A percentile compares a stretch with the other conserved stretches of the same genome.
These are phyloP conservation scores for Ashinkailepas kermadecensis DNA, from an alignment of 2,888 invertebrate genomes.

Conservation along the genomic window DNA sequence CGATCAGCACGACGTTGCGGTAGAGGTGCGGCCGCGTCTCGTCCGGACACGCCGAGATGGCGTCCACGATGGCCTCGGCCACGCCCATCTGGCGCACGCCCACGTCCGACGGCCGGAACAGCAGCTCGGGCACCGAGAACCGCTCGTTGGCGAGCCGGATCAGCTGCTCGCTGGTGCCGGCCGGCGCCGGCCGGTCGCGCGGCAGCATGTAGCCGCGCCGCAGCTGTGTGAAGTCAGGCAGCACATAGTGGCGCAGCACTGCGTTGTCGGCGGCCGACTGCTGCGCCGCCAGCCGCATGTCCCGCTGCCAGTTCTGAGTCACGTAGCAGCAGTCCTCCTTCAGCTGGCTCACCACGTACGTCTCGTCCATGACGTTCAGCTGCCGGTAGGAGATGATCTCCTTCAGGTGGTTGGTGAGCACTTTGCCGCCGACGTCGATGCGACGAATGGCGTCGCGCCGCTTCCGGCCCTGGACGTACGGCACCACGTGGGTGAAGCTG, in stretches of 20 bases:
- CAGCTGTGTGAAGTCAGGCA: constrained; percentile 90
- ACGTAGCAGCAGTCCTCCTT: constrained; percentile 98
- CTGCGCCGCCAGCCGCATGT: constrained; percentile 61
- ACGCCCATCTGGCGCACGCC: constrained; percentile 88
- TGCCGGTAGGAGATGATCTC: constrained; percentile 92
- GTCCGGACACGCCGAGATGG: constrained; percentile 64
- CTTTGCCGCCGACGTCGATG: constrained; percentile 93
- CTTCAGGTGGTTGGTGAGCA: constrained; percentile 93
- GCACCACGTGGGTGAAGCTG: constrained; percentile 90
- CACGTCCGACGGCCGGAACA: constrained; percentile 91
- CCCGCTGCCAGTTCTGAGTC: constrained; percentile 68
- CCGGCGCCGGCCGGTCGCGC: constrained; percentile 43
- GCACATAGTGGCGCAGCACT: constrained; percentile 79
- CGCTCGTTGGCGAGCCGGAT: constrained; percentile 85
- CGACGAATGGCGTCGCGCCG: constrained; percentile 63
- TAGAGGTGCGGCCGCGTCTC: constrained; percentile 62
- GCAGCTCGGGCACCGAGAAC: constrained; percentile 86
- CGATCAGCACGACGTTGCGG: constrained; percentile 73
- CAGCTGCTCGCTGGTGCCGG: constrained; percentile 54
- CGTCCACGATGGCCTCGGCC: constrained; percentile 73
- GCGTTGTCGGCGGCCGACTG: constrained; percentile 52
- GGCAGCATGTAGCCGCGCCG: constrained; percentile 64
- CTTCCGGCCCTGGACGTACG: constrained; percentile 72
- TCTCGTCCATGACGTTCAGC: constrained; percentile 97
- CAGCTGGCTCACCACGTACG: constrained; percentile 76